Conservation (phyloP, 1,140 invertebrate species). For the Sinonovacula constricta region DNA sequence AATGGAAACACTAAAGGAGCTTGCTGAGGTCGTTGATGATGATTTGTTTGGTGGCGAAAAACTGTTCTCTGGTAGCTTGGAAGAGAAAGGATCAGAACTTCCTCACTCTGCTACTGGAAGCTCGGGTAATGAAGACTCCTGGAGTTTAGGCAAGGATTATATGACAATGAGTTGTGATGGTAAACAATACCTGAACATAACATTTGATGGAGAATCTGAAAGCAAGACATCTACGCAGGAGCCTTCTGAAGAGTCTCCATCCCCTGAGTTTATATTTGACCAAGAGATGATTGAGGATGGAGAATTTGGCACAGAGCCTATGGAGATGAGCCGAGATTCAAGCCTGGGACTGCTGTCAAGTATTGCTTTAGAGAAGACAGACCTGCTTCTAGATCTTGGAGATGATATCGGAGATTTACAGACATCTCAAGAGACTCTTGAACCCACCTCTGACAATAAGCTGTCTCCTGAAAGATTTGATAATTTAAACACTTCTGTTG, state of each 20-base stretch:
- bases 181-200: conserved; percentile 45
- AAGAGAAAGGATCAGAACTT: conserved; percentile 29
- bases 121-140: conserved; percentile 45
- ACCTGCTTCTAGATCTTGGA: conserved; percentile 30
- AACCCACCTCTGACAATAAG: conserved; percentile 37
- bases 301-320: conserved; percentile 37
- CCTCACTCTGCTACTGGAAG: conserved; percentile 28
- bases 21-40: conserved; percentile 27
- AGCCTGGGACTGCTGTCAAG: conserved; percentile 46
- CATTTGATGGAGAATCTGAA: conserved; percentile 51
- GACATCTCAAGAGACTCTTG: conserved; percentile 32
- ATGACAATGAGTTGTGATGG: conserved; percentile 38
- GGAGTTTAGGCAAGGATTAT: conserved; percentile 43
- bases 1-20: background rate
- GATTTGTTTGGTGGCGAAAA: conserved; percentile 3
- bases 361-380: conserved; percentile 42
- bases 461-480: conserved; percentile 8
- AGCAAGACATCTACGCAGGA: conserved; percentile 44
- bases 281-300: conserved; percentile 54
- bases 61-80: background rate
- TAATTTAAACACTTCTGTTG: conserved; percentile 37
- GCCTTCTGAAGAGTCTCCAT: conserved; percentile 43
- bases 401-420: conserved; percentile 40
- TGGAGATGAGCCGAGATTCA: conserved; percentile 37
- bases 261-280: conserved; percentile 49